Conservation (phyloP, 2,113 vertebrate species). For the Pitta sordida region DNA sequence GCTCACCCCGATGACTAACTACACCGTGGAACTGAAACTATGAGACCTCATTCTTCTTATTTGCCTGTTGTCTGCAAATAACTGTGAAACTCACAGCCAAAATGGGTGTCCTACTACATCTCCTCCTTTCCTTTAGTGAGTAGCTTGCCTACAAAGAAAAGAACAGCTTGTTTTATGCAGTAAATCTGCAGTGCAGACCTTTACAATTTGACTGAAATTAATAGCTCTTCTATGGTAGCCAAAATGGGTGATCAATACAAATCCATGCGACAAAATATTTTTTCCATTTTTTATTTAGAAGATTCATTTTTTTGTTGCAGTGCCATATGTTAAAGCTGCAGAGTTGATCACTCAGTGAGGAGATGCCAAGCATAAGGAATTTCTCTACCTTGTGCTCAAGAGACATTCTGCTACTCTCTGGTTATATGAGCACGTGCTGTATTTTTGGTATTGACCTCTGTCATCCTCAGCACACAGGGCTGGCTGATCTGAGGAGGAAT, state of each 20-base stretch:
- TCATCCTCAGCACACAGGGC: background rate
- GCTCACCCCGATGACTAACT: background rate
- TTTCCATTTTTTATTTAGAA: background rate
- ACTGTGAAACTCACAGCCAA: background rate
- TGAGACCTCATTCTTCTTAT: background rate
- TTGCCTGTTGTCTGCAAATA: background rate
- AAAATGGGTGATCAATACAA: background rate
- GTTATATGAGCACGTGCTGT: background rate
- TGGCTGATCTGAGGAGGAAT: background rate
- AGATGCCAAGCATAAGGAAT: background rate
- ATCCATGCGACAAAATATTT: background rate
- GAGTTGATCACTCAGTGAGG: background rate
- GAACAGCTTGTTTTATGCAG: background rate
- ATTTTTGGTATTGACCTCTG: slow-evolving; percentile 17
- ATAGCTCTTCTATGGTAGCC: background rate
- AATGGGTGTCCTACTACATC: background rate
- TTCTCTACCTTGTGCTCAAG: background rate
- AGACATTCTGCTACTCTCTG: background rate
- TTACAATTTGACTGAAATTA: background rate
- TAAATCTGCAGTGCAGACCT: background rate
- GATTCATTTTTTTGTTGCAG: background rate
- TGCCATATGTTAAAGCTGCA: background rate
- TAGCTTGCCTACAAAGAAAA: background rate
- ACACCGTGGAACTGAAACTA: background rate
- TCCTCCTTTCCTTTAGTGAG: background rate